These are phyloP conservation scores for Choloepus didactylus DNA, from an alignment of 2,797 vertebrate species.

Conservation along the genomic window DNA sequence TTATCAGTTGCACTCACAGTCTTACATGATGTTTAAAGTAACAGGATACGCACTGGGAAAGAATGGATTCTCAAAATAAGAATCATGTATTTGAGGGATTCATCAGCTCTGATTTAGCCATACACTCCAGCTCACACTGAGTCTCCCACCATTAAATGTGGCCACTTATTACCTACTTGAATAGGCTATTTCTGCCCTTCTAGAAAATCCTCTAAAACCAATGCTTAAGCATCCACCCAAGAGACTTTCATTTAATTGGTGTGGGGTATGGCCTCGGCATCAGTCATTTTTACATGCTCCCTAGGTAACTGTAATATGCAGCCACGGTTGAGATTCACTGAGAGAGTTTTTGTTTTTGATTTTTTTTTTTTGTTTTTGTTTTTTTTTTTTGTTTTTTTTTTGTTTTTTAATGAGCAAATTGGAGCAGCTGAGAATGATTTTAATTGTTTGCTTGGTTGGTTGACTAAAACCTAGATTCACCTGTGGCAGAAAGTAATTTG, in stretches of 20 bases:
- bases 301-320: not conserved
- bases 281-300: slow-evolving; percentile 9
- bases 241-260: not conserved
- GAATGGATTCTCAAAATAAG: not conserved
- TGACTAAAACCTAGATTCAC: not conserved
- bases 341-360: not conserved
- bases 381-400: not conserved
- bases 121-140: not conserved
- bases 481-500: slow-evolving; percentile 27
- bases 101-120: not conserved
- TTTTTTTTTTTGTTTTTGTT: not conserved
- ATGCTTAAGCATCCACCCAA: not conserved
- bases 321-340: not conserved
- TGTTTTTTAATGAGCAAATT: slow-evolving; percentile 13
- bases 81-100: not conserved
- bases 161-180: not conserved
- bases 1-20: not conserved
- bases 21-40: not conserved
- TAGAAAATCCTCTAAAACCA: slow-evolving; percentile 8
- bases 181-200: not conserved
- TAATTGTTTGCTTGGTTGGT: not conserved
- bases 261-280: not conserved
- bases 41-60: not conserved
- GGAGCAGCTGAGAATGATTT: not conserved
- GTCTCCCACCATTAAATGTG: not conserved